These are phyloP conservation scores for Spermophilus dauricus DNA, from an alignment of 2,113 vertebrate genomes.

Conservation along the genomic window DNA sequence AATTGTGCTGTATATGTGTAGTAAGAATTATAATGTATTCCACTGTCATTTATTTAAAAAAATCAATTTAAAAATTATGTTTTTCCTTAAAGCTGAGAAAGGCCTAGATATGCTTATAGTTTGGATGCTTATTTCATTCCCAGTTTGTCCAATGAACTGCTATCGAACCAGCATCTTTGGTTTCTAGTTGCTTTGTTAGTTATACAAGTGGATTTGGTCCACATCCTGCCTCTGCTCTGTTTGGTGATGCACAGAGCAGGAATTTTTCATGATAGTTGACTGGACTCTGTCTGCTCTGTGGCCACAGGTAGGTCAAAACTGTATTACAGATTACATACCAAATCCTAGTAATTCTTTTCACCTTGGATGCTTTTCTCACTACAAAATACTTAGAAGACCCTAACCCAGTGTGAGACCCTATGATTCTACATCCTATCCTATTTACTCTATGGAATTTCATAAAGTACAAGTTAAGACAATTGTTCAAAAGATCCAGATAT, in stretches of 20 bases:
- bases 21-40: too few species aligned
- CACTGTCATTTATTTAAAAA: too few species aligned
- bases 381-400: neutral
- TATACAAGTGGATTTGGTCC: neutral
- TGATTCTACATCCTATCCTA: neutral
- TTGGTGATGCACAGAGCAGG: neutral
- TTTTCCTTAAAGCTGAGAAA: neutral
- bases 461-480: neutral
- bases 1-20: too few species aligned
- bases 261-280: neutral
- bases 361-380: neutral
- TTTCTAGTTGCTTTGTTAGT: neutral
- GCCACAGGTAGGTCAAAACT: neutral
- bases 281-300: neutral
- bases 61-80: neutral
- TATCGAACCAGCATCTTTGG: neutral
- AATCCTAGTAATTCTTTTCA: neutral
- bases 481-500: neutral
- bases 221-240: neutral
- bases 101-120: neutral
- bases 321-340: neutral
- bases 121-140: neutral
- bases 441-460: neutral
- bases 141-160: neutral
- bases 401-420: neutral